Base-by-base conservation (phyloP, 2,113 vertebrate genomes). In the Sardina pilchardus region DNA sequence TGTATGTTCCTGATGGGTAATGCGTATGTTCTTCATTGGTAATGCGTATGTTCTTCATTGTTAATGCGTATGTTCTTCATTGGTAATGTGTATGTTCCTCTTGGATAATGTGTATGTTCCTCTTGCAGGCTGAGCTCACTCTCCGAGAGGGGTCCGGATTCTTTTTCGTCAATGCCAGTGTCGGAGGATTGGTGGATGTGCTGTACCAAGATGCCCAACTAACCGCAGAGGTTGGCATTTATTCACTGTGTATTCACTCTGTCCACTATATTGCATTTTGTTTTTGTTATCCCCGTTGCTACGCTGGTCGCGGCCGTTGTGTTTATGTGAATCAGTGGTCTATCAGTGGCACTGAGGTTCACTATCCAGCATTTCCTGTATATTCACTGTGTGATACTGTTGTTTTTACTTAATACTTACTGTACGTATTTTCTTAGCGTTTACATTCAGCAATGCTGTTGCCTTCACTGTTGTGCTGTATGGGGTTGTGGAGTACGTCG, bases 121-220 rank as follows among this genome's bases (percentile, higher is more conserved):
- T 88, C 83, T 91, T 89, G 4, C 91, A 99, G 98, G 95, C 90
- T 0, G 96, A 96, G 81, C 94, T 99, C 53, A 87, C 89, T 6
- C 92, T 99, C 87, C 92, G 80, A 56, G 97, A 97, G 86, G 98
- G 98, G 44, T 99, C 98, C 0, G 98, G 98, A 0, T 96, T 97
- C 92, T 99, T 99, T 92, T 97, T 95, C 85, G 91, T 99, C 90
- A 99, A 99, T 86, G 93, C 96, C 44, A 99, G 96, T 3, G 81
- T 93, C 0, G 87, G 85, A 12, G 95, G 95, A 4, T 80, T 97
- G 1, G 93, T 95, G 1, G 92, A 92, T 12, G 95, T 98, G 83
- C 82, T 86, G 12, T 96, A 96, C 91, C 95, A 97, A 88, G 97
- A 98, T 88, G 88, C 93, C 56, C 91, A 89, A 81, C 92, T 94